Conservation (phyloP, 2,888 invertebrate species). For the Rhopalosiphum nymphaeae region DNA sequence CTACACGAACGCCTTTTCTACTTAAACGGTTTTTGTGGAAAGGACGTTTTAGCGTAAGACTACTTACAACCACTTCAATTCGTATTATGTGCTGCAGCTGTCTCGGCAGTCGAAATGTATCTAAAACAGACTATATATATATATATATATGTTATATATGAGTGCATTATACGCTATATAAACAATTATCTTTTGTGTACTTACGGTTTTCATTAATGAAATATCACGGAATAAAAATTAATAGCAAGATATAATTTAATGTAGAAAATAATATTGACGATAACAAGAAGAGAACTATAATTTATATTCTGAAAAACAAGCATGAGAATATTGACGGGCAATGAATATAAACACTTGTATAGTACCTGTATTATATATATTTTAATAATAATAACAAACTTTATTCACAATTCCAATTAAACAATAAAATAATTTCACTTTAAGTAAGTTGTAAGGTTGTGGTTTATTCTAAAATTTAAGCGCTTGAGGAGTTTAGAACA, state of each 20-base stretch:
- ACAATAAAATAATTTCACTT: background rate
- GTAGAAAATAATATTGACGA: background rate
- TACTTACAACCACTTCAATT: background rate
- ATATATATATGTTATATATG: too few species aligned
- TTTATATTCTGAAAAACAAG: background rate
- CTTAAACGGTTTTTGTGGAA: background rate
- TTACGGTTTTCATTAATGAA: background rate
- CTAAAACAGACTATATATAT: background rate
- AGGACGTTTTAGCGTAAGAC: background rate
- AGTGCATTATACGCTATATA: background rate
- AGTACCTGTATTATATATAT: background rate
- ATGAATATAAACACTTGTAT: background rate
- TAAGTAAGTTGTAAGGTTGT: too few species aligned
- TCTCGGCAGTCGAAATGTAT: background rate
- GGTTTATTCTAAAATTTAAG: background rate
- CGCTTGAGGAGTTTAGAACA: background rate
- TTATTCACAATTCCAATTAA: background rate
- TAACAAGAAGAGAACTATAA: background rate
- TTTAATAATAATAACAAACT: background rate
- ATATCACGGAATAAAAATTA: background rate
- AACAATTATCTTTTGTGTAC: background rate
- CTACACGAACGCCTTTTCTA: constrained; percentile 25
- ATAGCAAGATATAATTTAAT: background rate
- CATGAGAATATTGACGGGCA: background rate
- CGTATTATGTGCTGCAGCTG: constrained; percentile 13